Conservation (phyloP, 2,797 vertebrate species). For the Characodon lateralis region DNA sequence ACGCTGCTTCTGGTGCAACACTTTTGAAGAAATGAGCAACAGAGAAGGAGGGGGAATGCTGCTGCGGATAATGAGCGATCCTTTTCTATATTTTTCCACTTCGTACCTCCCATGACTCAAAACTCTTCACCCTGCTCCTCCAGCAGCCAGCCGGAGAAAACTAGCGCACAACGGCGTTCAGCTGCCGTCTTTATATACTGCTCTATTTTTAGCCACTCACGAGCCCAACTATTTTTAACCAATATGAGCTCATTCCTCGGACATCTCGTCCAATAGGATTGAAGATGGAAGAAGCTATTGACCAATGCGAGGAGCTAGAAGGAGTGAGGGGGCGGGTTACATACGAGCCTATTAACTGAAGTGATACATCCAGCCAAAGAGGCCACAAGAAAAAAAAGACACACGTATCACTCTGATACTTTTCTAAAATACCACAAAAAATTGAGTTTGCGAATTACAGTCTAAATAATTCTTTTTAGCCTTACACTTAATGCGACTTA, state of each 20-base stretch:
- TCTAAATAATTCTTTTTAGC: neutral
- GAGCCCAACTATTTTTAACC: conserved; percentile 76
- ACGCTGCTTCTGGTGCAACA: conserved; percentile 53
- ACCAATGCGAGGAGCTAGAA: conserved; percentile 55
- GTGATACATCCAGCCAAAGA: neutral
- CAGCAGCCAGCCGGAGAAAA: conserved; percentile 25
- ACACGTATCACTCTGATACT: conserved; percentile 38
- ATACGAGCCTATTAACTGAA: conserved; percentile 38
- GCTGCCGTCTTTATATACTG: conserved; percentile 64
- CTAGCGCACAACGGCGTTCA: neutral
- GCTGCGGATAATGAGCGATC: conserved; percentile 14
- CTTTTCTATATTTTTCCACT: conserved; percentile 1
- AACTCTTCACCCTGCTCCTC: neutral
- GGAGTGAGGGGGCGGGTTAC: conserved; percentile 41
- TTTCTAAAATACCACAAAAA: conserved; percentile 14
- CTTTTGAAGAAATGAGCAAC: conserved; percentile 39
- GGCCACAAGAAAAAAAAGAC: rapidly evolving
- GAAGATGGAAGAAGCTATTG: neutral
- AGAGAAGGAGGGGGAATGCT: conserved; percentile 5
- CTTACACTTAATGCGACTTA: neutral
- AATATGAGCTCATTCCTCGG: conserved; percentile 71
- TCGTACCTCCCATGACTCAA: neutral
- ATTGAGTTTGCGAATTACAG: neutral
- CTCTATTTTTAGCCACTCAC: conserved; percentile 73
- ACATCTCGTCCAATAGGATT: conserved; percentile 54